phyloP scores from a whole-genome alignment of 2,797 vertebrate species.

The Clarias pachynema region DNA sequence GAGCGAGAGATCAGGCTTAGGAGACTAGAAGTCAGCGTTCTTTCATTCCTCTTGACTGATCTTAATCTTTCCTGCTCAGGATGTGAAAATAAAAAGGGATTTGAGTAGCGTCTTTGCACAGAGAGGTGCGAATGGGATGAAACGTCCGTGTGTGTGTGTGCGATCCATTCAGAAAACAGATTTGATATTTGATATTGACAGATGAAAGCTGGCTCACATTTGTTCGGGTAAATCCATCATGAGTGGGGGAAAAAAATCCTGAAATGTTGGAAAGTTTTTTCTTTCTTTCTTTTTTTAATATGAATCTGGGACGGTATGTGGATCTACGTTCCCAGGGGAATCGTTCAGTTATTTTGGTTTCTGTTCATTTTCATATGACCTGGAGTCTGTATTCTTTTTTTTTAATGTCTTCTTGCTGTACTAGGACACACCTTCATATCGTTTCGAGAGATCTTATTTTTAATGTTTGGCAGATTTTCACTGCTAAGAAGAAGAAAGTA shows the following conservation, averaged over 20 bases:
- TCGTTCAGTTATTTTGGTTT: slow-evolving; percentile 12
- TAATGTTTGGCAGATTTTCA: slow-evolving; percentile 66
- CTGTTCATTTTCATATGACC: slow-evolving; percentile 21
- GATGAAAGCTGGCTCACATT: not conserved
- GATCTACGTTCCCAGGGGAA: not conserved
- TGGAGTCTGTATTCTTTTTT: slow-evolving; percentile 9
- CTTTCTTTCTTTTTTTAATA: not conserved
- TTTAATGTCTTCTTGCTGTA: slow-evolving; percentile 48
- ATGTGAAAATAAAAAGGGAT: not conserved
- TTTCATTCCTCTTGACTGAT: not conserved
- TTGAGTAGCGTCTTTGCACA: no score
- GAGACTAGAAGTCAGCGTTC: not conserved
- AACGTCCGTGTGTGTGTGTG: not conserved
- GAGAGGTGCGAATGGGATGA: not conserved
- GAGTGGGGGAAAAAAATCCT: not conserved
- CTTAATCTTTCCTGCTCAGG: not conserved
- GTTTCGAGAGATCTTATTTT: slow-evolving; percentile 58
- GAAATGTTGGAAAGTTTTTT: slow-evolving; percentile 3
- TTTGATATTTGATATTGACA: not conserved
- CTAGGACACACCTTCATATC: slow-evolving; percentile 54
- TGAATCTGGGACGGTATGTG: not conserved
- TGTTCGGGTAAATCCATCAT: not conserved
- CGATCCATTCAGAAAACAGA: not conserved
- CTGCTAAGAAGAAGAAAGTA: slow-evolving; percentile 61
- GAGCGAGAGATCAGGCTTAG: not conserved